Conservation (phyloP, 2,888 invertebrate species). For the Unio pictorum region DNA sequence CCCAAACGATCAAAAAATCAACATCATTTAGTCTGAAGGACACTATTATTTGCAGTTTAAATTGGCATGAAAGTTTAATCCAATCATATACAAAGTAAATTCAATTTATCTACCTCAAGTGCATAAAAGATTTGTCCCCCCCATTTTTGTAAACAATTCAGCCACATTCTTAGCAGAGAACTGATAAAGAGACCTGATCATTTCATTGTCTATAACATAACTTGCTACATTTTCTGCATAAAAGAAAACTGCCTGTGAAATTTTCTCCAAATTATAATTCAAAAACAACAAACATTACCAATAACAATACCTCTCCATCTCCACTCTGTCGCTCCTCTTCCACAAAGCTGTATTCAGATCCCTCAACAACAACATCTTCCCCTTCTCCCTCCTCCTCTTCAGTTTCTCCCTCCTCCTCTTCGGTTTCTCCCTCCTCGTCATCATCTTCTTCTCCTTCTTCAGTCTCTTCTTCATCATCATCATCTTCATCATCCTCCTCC, state of each 20-base stretch:
- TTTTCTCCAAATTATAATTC: background rate
- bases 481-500: background rate
- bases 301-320: slow-evolving; percentile 78
- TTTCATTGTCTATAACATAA: too few relatives aligned
- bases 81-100: too few relatives aligned
- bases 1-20: too few relatives aligned
- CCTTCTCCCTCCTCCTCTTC: slow-evolving; percentile 53
- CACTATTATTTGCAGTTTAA: too few relatives aligned
- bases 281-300: background rate
- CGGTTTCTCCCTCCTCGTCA: slow-evolving; percentile 45
- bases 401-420: slow-evolving; percentile 47
- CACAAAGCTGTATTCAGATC: slow-evolving; percentile 37
- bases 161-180: too few relatives aligned
- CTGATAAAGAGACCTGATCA: too few relatives aligned
- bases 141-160: too few relatives aligned
- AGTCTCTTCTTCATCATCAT: background rate
- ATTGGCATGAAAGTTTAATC: too few relatives aligned
- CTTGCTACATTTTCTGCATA: too few relatives aligned
- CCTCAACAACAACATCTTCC: slow-evolving; percentile 51
- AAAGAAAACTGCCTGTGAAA: background rate
- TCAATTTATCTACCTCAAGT: too few relatives aligned
- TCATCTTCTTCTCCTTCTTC: slow-evolving; percentile 61
- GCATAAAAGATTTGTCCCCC: too few relatives aligned
- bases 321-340: slow-evolving; percentile 78
- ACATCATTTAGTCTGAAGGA: too few relatives aligned